Conservation (phyloP, 2,888 invertebrate species). For the Dicyrtoma fusca region DNA sequence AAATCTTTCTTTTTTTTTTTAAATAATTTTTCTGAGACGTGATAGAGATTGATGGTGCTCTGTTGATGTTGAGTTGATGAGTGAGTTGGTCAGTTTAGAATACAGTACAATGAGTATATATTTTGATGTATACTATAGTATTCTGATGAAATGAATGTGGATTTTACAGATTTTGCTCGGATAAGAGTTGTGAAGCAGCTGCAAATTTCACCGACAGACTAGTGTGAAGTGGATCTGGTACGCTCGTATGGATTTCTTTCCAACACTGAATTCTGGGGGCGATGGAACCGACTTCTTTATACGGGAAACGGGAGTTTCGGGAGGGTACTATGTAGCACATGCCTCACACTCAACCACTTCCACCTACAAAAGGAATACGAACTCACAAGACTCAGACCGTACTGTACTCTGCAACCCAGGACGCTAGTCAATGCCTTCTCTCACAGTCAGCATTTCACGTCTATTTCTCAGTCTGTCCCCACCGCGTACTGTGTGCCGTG, state of each 20-base stretch:
- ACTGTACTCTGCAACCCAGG: too few relatives aligned
- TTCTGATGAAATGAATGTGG: neutral
- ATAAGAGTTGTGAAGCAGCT: constrained; percentile 1
- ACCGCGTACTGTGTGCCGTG: too few relatives aligned
- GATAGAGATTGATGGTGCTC: too few relatives aligned
- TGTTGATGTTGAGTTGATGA: too few relatives aligned
- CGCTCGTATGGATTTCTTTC: constrained; percentile 15
- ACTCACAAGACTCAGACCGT: neutral
- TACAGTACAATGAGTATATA: neutral
- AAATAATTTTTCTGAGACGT: too few relatives aligned
- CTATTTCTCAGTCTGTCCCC: neutral
- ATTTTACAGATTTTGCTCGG: neutral
- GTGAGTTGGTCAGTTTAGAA: neutral
- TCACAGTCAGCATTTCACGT: neutral
- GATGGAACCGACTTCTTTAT: constrained; percentile 36
- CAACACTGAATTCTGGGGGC: constrained; percentile 22
- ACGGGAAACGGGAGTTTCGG: constrained; percentile 40
- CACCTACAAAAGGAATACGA: neutral
- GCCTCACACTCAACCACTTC: neutral
- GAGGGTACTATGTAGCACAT: constrained; percentile 13
- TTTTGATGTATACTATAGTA: too few relatives aligned
- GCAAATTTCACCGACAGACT: neutral
- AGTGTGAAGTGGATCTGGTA: neutral
- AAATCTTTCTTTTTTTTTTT: too few relatives aligned
- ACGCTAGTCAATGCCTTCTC: too few relatives aligned